Conservation (phyloP, 2,113 vertebrate species). For the Alces alces region DNA sequence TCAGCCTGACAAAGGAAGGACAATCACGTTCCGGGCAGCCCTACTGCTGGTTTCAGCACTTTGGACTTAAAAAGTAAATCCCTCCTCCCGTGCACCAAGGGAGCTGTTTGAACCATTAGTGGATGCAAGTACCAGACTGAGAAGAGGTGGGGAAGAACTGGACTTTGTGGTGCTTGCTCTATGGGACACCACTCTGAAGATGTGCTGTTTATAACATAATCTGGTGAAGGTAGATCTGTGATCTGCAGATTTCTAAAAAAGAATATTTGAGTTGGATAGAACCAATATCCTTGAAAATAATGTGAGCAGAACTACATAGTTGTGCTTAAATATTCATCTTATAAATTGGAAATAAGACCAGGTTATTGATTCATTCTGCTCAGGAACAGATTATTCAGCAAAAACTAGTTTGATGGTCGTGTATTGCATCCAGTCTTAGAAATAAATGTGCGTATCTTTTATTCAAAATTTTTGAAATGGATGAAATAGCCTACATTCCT, state of each 20-base stretch:
- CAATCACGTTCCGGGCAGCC: background rate
- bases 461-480: background rate
- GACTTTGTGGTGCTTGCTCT: background rate
- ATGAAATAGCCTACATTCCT: conserved; percentile 5
- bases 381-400: conserved; percentile 49
- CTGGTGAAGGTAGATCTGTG: background rate
- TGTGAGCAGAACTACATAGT: background rate
- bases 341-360: conserved; percentile 45
- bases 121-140: background rate
- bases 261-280: background rate
- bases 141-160: background rate
- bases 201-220: background rate
- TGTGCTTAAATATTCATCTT: conserved; percentile 56
- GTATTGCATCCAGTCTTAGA: background rate
- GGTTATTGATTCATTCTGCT: conserved; percentile 55
- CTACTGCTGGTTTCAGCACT: background rate
- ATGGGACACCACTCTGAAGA: background rate
- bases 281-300: conserved; percentile 16
- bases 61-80: background rate
- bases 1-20: background rate
- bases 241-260: background rate
- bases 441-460: conserved; percentile 18
- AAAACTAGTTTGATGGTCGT: background rate
- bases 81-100: background rate
- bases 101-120: background rate